These are phyloP conservation scores for Samia ricini DNA, from an alignment of 1,140 invertebrate species.

Conservation along the genomic window DNA sequence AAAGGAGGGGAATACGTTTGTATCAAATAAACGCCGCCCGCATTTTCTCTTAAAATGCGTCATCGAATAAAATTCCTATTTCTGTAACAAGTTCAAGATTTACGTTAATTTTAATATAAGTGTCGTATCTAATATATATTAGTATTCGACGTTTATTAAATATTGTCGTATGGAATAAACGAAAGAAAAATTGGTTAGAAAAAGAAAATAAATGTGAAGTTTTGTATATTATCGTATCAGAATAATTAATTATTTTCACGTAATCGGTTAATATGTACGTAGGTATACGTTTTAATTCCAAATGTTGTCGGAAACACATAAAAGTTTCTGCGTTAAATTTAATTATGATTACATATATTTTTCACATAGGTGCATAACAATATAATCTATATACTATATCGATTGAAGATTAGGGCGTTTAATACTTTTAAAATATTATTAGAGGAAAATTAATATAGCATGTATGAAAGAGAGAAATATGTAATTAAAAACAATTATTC, in stretches of 20 bases:
- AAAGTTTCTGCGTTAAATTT: neutral
- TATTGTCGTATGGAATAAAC: neutral
- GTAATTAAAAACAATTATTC: too few relatives aligned
- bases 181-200: neutral
- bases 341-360: neutral
- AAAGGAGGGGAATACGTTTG: too few relatives aligned
- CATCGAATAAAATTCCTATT: conserved; percentile 49
- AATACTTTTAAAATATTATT: too few relatives aligned
- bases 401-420: too few relatives aligned
- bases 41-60: too few relatives aligned
- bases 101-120: conserved; percentile 11
- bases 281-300: neutral
- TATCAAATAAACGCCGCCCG: too few relatives aligned
- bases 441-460: too few relatives aligned
- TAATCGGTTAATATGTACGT: neutral
- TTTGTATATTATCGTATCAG: neutral
- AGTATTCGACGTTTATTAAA: neutral
- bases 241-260: neutral
- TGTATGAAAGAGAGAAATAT: too few relatives aligned
- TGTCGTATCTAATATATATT: conserved; percentile 7
- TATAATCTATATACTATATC: too few relatives aligned
- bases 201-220: neutral
- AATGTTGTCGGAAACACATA: neutral
- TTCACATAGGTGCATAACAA: too few relatives aligned
- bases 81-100: conserved; percentile 12